Conservation (phyloP, 1,140 invertebrate genomes). For the Arion vulgaris region DNA sequence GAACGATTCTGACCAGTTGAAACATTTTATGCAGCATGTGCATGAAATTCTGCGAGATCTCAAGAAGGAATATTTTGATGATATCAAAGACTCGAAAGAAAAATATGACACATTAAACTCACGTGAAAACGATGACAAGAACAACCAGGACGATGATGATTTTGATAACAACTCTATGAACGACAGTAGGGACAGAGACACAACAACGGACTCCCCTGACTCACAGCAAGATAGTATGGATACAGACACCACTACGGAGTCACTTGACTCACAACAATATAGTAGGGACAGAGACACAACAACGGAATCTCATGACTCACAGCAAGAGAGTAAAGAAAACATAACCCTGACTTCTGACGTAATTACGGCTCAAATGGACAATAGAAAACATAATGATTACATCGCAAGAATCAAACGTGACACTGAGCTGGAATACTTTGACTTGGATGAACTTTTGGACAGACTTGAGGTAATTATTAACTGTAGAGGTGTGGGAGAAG, state of each 20-base stretch:
- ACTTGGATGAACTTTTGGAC: conserved; percentile 44
- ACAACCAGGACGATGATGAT: not conserved
- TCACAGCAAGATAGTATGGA: not conserved
- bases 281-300: not conserved
- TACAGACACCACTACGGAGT: not conserved
- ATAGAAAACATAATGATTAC: not conserved
- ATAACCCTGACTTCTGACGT: not conserved
- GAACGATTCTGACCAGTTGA: not conserved
- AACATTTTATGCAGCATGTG: not conserved
- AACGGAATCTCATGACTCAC: not conserved
- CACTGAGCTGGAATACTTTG: not conserved
- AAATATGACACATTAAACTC: not conserved
- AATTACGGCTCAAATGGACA: not conserved
- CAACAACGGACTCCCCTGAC: not conserved
- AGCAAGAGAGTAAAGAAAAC: not conserved
- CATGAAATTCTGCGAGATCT: not conserved
- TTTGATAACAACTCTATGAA: not conserved
- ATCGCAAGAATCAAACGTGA: not conserved
- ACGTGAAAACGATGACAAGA: not conserved
- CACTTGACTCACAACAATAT: not conserved
- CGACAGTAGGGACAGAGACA: not conserved
- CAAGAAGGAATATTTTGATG: conserved; percentile 1
- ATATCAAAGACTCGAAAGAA: not conserved
- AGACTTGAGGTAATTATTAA: conserved; percentile 26
- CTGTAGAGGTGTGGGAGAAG: not conserved